These are phyloP conservation scores for Camelus bactrianus DNA, from an alignment of 2,113 vertebrate species.

Conservation along the genomic window DNA sequence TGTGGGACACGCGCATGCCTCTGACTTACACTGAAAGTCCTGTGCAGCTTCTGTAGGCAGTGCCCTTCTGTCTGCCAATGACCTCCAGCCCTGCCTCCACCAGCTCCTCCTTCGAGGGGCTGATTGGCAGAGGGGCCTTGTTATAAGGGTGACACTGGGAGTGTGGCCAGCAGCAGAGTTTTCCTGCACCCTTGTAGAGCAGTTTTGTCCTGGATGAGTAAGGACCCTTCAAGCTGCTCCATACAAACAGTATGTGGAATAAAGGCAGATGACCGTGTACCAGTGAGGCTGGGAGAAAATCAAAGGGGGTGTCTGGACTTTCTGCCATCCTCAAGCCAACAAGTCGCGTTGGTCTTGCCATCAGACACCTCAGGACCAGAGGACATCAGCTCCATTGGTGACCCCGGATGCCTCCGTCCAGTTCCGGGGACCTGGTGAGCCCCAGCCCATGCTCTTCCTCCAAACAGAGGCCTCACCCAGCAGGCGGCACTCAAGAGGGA, in stretches of 20 bases:
- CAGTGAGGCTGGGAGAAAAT: neutral
- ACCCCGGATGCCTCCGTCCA: no score
- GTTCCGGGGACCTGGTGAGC: no score
- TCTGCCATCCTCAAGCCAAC: neutral
- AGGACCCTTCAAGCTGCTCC: neutral
- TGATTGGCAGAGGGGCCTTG: neutral
- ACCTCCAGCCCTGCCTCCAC: neutral
- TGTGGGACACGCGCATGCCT: neutral
- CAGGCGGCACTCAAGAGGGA: no score
- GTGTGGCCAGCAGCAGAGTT: neutral
- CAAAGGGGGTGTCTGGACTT: neutral
- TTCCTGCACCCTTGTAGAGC: neutral
- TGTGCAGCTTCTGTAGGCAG: neutral
- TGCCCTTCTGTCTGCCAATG: neutral
- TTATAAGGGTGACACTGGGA: neutral
- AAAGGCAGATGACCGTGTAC: neutral
- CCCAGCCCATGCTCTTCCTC: neutral
- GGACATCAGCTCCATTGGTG: neutral
- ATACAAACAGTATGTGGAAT: rapidly evolving
- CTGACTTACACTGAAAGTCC: no score
- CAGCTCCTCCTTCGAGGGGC: neutral
- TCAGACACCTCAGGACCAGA: neutral
- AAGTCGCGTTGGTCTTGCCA: neutral
- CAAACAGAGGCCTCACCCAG: neutral
- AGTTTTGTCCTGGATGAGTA: neutral